Evolutionary conservation across 2,113 vertebrate genomes (phyloP).

Genomic region (Pachyramphus minor): DNA sequence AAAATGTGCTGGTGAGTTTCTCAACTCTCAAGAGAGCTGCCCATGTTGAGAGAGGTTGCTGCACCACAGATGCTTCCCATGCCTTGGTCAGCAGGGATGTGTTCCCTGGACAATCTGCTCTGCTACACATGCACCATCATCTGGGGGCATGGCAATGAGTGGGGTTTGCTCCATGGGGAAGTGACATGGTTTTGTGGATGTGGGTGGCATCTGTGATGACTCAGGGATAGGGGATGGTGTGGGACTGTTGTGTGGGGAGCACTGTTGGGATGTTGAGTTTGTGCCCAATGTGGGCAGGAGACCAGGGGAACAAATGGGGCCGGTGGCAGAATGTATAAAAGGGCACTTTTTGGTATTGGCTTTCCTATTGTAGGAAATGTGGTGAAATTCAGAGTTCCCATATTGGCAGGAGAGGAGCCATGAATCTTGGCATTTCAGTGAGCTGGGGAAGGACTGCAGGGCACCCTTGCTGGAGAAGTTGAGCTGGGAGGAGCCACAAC

Average conservation of each 20-base stretch:
- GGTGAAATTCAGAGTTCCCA: background rate
- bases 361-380: background rate
- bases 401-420: background rate
- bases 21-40: background rate
- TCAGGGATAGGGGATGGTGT: background rate
- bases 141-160: background rate
- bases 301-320: accelerated
- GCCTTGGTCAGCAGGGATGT: background rate
- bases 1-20: background rate
- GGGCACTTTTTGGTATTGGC: background rate
- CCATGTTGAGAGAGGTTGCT: background rate
- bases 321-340: background rate
- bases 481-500: background rate
- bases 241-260: background rate
- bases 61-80: no score
- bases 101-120: background rate
- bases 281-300: background rate
- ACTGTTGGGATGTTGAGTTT: background rate
- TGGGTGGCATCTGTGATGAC: background rate
- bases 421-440: background rate
- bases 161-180: background rate
- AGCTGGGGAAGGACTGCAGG: background rate
- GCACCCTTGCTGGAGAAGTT: background rate
- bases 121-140: accelerated
- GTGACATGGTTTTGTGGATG: accelerated